Evolutionary conservation across 2,113 vertebrate species (phyloP), one percentile per base, ranked within the genome.

Genomic region (Anarrhichthys ocellatus): DNA sequence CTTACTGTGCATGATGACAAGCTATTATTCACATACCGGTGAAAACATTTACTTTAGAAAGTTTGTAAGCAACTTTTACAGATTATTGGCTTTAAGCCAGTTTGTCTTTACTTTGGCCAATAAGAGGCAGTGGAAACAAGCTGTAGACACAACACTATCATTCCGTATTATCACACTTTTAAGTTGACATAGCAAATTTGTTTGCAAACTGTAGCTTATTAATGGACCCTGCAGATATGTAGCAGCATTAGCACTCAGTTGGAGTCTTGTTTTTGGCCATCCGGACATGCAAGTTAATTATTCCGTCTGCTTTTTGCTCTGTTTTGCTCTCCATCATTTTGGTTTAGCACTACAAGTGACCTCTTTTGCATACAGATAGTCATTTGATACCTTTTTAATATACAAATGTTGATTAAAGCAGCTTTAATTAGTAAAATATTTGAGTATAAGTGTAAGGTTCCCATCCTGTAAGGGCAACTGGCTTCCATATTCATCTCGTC

Each of bases 21-120:
- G 22, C 44, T 67, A 68, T 58, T 73, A 36, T 40, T 78, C 64
- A 56, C 36, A 67, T 66, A 54, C 3, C 50, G 70, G 2, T 27
- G 59, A 44, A 67, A 84, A 62, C 22, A 70, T 79, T 71, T 74
- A n/a, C 10, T 58, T 59, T 40, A 2, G 34, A 18, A 44, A 48
- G 59, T 27, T 63, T 29, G 8, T 9, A 34, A 29, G 11, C 29
- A 22, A 32, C 9, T 50, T 79, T 56, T 17, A 40, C 13, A 46
- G 20, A 42, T 61, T 69, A 15, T 50, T 66, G 1, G 5, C 20
- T 0, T 29, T 1, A 10, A 4, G 18, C 0, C 20, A 78, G n/a
- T 22, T 27, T 27, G 46, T 72, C 6, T 50, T 82, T 18, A 50
- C 38, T 48, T 44, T 65, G 15, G 15, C 67, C 38, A 56, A 10